Evolutionary conservation across 2,888 invertebrate species (phyloP), one percentile per base, ranked within the genome.

Genomic region (Eutolmus rufibarbis): DNA sequence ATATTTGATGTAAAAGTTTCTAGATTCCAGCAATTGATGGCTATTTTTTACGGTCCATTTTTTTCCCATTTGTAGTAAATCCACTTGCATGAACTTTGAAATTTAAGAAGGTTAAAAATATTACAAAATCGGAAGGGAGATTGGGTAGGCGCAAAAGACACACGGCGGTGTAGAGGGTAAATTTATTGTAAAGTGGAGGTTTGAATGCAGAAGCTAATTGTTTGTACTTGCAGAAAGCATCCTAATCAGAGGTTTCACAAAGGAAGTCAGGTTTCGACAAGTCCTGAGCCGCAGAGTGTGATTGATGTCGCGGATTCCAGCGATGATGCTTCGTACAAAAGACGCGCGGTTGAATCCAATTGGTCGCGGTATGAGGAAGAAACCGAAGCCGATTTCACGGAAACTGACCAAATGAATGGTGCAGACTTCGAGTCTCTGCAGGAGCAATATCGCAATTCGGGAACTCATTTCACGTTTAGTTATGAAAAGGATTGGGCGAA

Each of bases 401-500:
- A 91, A 31, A 87, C 89, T 87, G 91, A 92, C 78, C 91, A 91
- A 90, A 87, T 92, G 89, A 89, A 90, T 2, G 92, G 91, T 0
- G 91, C 91, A 9, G 92, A 94, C 87, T 94, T 93, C 88, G 90
- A 92, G 79, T 89, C 91, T 81, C 89, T 94, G 87, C 89, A 92
- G 0, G 91, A 92, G 86, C 90, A 91, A 74, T 91, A 93, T 1
- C 89, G 91, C 28, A 90, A 92, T 3, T 90, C 91, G 23, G 92
- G 92, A 23, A 89, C 90, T 34, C 92, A 93, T 87, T 93, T 94
- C 89, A 90, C 91, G 74, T 93, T 93, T 74, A 92, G 93, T 37
- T 91, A 92, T 0, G 94, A 94, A 87, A 93, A 93, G 88, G 91
- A 91, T 84, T 94, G 93, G 93, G 90, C 91, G 1, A 91, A 92